Evolutionary conservation across 2,888 invertebrate genomes (phyloP).

Genomic region (Coelopa pilipes): DNA sequence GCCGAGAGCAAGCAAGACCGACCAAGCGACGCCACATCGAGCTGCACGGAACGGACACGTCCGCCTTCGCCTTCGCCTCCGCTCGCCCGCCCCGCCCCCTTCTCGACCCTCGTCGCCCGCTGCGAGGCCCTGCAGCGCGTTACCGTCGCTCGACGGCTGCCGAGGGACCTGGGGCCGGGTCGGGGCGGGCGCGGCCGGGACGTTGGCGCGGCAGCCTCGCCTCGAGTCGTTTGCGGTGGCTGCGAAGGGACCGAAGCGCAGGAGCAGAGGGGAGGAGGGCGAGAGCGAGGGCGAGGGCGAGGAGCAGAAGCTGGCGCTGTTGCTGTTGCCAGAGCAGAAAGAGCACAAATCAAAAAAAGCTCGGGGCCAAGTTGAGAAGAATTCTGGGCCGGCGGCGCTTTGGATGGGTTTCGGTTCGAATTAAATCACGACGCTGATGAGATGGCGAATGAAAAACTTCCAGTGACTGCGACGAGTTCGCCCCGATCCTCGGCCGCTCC

Average conservation of each 20-base stretch:
- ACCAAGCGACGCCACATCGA: too few species aligned
- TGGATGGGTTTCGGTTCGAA: slow-evolving; percentile 54
- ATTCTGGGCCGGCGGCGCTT: slow-evolving; percentile 59
- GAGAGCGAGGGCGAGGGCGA: slow-evolving; percentile 21
- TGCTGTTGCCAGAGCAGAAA: slow-evolving; percentile 3
- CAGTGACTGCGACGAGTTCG: slow-evolving; percentile 15
- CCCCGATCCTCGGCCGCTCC: neutral
- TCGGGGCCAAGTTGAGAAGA: slow-evolving; percentile 63
- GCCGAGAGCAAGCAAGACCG: too few species aligned
- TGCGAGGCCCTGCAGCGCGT: too few species aligned
- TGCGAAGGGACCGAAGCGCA: too few species aligned
- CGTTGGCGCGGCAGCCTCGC: too few species aligned
- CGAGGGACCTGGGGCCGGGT: too few species aligned
- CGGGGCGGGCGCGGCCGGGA: too few species aligned
- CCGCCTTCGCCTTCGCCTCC: too few species aligned
- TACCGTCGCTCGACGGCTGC: too few species aligned
- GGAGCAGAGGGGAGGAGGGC: neutral
- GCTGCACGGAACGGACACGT: too few species aligned
- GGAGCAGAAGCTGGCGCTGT: neutral
- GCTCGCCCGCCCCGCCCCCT: neutral
- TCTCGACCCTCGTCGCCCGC: too few species aligned
- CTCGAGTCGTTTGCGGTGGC: too few species aligned
- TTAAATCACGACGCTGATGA: slow-evolving; percentile 63
- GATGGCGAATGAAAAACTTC: slow-evolving; percentile 61
- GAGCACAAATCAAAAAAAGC: slow-evolving; percentile 64